Base-by-base conservation (phyloP, 2,888 invertebrate species). In the Machimus atricapillus region DNA sequence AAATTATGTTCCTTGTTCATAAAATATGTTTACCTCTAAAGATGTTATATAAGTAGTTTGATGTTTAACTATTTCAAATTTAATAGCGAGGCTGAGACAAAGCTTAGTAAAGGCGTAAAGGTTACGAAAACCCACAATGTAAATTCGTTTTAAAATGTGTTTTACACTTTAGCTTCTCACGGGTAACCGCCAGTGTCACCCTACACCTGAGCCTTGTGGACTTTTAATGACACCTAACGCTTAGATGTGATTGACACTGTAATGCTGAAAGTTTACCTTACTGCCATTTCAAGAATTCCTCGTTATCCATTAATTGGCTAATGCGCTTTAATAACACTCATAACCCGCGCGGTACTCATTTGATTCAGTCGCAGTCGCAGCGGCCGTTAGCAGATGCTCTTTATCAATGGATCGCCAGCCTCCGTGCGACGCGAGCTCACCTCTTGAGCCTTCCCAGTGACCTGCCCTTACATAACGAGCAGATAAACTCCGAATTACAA, bases 401-500 rank as follows among this genome's bases (percentile, higher is more conserved):
- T 81, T 81, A 81, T 81, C 81, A 81, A 81, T 81, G 81, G 81
- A 81, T 56, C 81, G 46, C 81, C 81, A 56, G 81, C 81, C 56
- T 16, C 81, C 34, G 52, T 19, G 5, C 14, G 78, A 37, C 37
- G 76, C 27, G 0, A 23, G 27, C 34, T 56, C 56, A 52, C 81
- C 56, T 81, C n/a, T 81, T 16, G 2, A 52, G 34, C 16, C 81
- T 34, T 74, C 46, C 19, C 14, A 43, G 40, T 73, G 73, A 73
- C 85, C 73, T 73, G 66, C 73, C 73, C 66, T 85, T 85, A 73
- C 43, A 85, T 85, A 73, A 66, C 73, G 43, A 43, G 16, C 27
- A 81, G 81, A 81, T 81, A 81, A 56, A 81, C 81, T 81, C 81
- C 81, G 56, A 81, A 81, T 81, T 81, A 81, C 81, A 81, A 31